Conservation (phyloP, 2,888 invertebrate genomes). For the Strigamia crassipes region DNA sequence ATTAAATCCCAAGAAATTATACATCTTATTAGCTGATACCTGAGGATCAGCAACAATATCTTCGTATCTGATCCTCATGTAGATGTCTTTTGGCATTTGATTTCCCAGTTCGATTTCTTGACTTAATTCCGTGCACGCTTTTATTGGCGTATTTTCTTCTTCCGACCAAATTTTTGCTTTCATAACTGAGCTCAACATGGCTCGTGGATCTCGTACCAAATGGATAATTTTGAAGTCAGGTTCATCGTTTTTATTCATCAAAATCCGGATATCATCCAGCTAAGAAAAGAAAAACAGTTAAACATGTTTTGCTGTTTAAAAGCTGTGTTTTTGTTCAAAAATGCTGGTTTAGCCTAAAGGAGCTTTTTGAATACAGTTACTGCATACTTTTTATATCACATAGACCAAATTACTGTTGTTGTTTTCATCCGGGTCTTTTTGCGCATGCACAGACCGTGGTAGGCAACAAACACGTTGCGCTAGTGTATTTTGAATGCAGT, state of each 20-base stretch:
- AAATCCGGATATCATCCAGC: neutral
- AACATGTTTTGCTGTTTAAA: no score
- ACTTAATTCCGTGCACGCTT: constrained; percentile 33
- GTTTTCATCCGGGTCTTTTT: no score
- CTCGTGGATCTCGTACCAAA: constrained; percentile 48
- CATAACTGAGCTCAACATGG: constrained; percentile 45
- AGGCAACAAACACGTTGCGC: no score
- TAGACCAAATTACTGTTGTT: no score
- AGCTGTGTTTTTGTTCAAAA: no score
- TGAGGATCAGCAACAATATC: constrained; percentile 44
- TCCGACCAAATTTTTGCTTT: constrained; percentile 41
- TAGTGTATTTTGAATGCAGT: no score
- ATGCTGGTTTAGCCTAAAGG: no score
- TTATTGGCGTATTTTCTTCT: neutral
- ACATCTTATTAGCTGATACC: neutral
- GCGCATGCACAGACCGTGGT: no score
- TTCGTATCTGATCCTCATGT: constrained; percentile 47
- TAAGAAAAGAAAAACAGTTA: no score
- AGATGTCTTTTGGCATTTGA: constrained; percentile 43
- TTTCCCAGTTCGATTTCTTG: neutral
- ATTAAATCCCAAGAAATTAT: constrained; percentile 17
- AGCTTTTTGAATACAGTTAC: no score
- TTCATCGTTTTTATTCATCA: constrained; percentile 3
- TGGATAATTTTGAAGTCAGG: constrained; percentile 46
- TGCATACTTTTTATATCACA: no score